A percentile compares a stretch with the other conserved stretches of the same genome.
Evolutionary conservation across 2,797 vertebrate species (phyloP).

Genomic region (Microhierax caerulescens): DNA sequence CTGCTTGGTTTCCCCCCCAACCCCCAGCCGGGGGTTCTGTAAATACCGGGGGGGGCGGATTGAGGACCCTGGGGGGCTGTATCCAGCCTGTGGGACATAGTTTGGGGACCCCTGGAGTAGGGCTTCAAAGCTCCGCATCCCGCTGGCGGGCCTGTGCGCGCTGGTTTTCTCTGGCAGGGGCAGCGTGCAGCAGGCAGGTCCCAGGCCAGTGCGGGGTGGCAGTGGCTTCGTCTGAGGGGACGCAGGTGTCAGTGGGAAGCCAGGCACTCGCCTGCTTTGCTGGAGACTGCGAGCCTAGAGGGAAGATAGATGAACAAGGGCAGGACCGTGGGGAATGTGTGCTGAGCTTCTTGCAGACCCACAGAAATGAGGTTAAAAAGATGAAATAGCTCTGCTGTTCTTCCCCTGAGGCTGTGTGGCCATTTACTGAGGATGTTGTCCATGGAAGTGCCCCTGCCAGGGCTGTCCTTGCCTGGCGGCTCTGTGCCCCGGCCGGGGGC

Average conservation of each 20-base stretch:
- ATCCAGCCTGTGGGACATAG: no score
- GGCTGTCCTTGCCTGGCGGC: background rate
- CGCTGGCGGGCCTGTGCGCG: rapidly evolving
- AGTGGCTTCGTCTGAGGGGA: background rate
- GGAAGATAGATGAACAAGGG: background rate
- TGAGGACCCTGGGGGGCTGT: no score
- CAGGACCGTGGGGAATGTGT: background rate
- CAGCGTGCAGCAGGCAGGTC: rapidly evolving
- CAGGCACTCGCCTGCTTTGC: background rate
- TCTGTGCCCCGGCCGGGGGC: background rate
- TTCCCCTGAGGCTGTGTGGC: background rate
- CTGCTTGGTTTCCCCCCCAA: no score
- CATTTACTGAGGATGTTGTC: background rate
- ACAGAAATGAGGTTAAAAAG: background rate
- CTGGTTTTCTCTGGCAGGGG: background rate
- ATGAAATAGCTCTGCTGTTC: background rate
- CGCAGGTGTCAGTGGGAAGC: background rate
- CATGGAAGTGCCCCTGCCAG: rapidly evolving
- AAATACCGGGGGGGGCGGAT: no score
- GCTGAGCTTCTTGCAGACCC: background rate
- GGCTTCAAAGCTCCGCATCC: background rate
- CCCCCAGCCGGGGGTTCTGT: no score
- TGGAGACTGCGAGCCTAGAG: background rate
- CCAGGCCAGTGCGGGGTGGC: rapidly evolving
- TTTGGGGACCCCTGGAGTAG: no score